Percentiles rank a stretch among this genome's conserved stretches.
These are phyloP conservation scores for Alethe castanea DNA, from an alignment of 2,113 vertebrate species.

Conservation along the genomic window DNA sequence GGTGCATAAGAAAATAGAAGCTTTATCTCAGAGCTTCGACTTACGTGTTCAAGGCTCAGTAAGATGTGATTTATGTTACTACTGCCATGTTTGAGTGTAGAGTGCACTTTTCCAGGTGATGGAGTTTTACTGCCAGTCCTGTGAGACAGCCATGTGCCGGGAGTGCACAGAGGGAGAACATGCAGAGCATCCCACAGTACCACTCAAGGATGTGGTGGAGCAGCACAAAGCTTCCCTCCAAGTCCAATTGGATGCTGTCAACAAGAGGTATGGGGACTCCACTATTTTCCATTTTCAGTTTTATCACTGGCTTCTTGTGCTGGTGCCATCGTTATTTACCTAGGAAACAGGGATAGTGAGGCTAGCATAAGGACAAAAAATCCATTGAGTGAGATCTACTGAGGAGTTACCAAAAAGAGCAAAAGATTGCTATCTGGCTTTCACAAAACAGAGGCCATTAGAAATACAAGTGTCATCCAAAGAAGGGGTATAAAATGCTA, in stretches of 20 bases:
- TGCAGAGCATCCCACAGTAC: slow-evolving; percentile 91
- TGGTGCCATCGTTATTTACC: not conserved
- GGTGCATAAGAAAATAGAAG: not conserved
- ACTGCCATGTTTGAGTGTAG: not conserved
- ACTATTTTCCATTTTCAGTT: not conserved
- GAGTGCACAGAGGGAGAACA: slow-evolving; percentile 94
- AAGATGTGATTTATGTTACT: not conserved
- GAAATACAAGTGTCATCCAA: not conserved
- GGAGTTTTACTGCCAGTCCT: slow-evolving; percentile 97
- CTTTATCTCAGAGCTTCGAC: not conserved
- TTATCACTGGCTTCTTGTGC: not conserved
- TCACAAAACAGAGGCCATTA: not conserved
- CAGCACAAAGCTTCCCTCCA: slow-evolving; percentile 94
- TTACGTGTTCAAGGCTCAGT: not conserved
- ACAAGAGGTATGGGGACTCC: slow-evolving; percentile 81
- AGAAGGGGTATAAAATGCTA: not conserved
- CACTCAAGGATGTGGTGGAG: slow-evolving; percentile 92
- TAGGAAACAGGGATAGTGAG: not conserved
- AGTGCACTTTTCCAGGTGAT: slow-evolving; percentile 80
- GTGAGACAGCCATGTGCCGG: slow-evolving; percentile 96
- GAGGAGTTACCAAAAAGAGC: not conserved
- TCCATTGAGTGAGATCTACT: not conserved
- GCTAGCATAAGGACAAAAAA: not conserved
- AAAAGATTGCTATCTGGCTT: not conserved
- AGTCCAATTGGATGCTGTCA: slow-evolving; percentile 88